phyloP scores from a whole-genome alignment of 2,888 invertebrate genomes.

The Campoletis raptor region DNA sequence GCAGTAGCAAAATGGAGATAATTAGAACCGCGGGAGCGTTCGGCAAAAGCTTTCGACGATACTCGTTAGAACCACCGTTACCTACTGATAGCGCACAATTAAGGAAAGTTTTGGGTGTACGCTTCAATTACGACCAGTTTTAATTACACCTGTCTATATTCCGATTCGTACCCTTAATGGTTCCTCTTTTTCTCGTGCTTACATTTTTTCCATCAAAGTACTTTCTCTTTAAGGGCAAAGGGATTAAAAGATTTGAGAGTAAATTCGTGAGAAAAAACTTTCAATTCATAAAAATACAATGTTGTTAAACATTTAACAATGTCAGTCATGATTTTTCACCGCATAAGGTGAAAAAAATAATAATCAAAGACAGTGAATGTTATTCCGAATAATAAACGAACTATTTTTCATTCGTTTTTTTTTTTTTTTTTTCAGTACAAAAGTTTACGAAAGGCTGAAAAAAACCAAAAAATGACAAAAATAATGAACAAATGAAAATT shows the following conservation, averaged over 20 bases:
- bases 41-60: slow-evolving; percentile 72
- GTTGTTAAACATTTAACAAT: not conserved
- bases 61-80: slow-evolving; percentile 81
- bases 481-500: slow-evolving; percentile 6
- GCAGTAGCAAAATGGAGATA: slow-evolving; percentile 65
- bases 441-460: not conserved
- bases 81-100: slow-evolving; percentile 80
- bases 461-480: not conserved
- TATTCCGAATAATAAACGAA: no score
- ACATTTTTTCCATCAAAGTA: slow-evolving; percentile 52
- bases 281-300: not conserved
- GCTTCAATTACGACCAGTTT: slow-evolving; percentile 79
- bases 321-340: no score
- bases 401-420: no score
- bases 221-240: not conserved
- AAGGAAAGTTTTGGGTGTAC: slow-evolving; percentile 79
- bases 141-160: slow-evolving; percentile 79
- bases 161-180: slow-evolving; percentile 45
- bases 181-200: slow-evolving; percentile 37
- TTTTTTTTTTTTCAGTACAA: no score
- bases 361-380: no score
- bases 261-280: slow-evolving; percentile 4
- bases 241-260: not conserved
- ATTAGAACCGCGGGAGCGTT: slow-evolving; percentile 69
- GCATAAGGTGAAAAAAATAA: no score